phyloP scores from a whole-genome alignment of 2,113 vertebrate genomes.

The Paramormyrops kingsleyae region DNA sequence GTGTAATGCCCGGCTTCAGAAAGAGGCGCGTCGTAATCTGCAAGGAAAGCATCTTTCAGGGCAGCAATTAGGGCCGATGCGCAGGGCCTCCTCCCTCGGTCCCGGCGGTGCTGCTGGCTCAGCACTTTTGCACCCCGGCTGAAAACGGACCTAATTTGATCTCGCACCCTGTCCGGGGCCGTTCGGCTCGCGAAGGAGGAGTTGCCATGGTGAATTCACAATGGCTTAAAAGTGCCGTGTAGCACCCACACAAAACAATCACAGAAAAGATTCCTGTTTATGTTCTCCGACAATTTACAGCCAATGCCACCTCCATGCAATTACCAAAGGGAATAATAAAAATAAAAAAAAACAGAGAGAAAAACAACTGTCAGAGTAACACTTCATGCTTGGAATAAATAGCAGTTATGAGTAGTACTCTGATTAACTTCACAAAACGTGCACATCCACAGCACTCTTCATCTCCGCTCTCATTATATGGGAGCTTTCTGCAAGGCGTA shows the following conservation, averaged over 20 bases:
- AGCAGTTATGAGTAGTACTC: neutral
- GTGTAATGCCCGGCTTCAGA: constrained; percentile 91
- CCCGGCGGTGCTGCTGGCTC: neutral
- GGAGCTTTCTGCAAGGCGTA: neutral
- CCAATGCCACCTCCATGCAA: neutral
- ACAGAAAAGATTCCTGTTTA: neutral
- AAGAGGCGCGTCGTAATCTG: constrained; percentile 89
- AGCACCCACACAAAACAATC: neutral
- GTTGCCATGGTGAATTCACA: neutral
- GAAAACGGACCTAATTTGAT: neutral
- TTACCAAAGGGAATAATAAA: neutral
- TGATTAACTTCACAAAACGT: neutral
- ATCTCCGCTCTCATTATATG: no score
- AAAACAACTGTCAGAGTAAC: neutral
- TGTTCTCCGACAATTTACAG: neutral
- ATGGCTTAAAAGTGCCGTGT: neutral
- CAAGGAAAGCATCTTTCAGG: constrained; percentile 31
- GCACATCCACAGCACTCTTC: neutral
- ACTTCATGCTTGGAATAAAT: constrained; percentile 7
- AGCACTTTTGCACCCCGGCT: neutral
- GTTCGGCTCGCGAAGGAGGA: neutral
- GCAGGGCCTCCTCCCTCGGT: neutral
- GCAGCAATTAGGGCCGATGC: neutral
- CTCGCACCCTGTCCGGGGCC: neutral
- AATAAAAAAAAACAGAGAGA: neutral